phyloP scores from a whole-genome alignment of 2,888 invertebrate species.

The Spicauda simplicius region DNA sequence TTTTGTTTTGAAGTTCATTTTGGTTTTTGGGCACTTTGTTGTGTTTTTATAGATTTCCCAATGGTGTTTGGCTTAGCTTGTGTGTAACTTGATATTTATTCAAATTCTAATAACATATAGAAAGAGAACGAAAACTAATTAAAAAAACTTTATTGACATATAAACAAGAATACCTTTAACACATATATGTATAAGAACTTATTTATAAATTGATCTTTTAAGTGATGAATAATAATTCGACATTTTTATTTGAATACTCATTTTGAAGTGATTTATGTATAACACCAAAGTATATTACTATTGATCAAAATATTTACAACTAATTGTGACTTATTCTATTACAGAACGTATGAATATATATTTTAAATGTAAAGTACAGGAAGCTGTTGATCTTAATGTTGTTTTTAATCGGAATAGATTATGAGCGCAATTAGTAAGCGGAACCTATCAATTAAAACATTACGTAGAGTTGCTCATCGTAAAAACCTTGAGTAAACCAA shows the following conservation, averaged over 20 bases:
- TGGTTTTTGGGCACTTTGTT: too few relatives aligned
- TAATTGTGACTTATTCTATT: not conserved
- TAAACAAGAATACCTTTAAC: too few relatives aligned
- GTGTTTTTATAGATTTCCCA: too few relatives aligned
- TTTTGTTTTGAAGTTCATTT: not conserved
- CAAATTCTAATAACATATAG: too few relatives aligned
- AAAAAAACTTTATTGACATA: too few relatives aligned
- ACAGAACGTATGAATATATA: not conserved
- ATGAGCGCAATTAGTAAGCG: slow-evolving; percentile 14
- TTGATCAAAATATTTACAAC: not conserved
- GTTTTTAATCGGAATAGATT: slow-evolving; percentile 16
- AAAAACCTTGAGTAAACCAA: not conserved
- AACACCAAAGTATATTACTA: not conserved
- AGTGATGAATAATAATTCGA: too few relatives aligned
- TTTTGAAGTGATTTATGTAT: not conserved
- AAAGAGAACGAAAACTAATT: too few relatives aligned
- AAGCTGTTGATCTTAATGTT: slow-evolving; percentile 5
- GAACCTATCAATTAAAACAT: slow-evolving; percentile 12
- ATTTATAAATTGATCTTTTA: too few relatives aligned
- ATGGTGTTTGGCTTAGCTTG: too few relatives aligned
- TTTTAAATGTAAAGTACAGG: slow-evolving; percentile 10
- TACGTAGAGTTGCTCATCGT: slow-evolving; percentile 1
- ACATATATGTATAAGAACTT: too few relatives aligned
- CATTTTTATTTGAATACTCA: too few relatives aligned
- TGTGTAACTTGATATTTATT: too few relatives aligned